Evolutionary conservation across 2,113 vertebrate species (phyloP).

Genomic region (Leiothrix lutea): DNA sequence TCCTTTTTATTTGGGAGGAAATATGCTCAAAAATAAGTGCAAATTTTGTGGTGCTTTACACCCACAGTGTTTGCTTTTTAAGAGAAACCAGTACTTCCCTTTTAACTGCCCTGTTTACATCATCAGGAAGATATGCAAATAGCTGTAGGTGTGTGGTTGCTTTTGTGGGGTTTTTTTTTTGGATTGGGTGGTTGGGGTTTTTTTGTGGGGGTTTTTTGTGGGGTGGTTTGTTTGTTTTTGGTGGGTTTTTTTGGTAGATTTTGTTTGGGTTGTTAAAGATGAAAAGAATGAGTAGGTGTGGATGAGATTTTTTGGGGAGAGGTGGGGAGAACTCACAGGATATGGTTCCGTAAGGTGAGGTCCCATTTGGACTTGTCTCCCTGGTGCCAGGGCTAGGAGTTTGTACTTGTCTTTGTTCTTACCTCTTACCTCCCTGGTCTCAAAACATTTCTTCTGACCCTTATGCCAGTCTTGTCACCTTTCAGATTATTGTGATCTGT

Average conservation of each 20-base stretch:
- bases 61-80: not conserved
- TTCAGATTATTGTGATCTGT: not conserved
- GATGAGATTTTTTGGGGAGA: not conserved
- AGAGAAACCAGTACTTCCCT: not conserved
- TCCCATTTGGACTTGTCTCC: not conserved
- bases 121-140: not conserved
- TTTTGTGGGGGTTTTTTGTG: not conserved
- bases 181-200: not conserved
- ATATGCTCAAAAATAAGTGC: not conserved
- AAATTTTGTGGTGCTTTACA: not conserved
- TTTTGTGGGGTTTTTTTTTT: not conserved
- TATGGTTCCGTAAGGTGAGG: not conserved
- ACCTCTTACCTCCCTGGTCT: not conserved
- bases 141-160: not conserved
- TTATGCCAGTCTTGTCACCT: not conserved
- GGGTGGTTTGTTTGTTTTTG: not conserved
- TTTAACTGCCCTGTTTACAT: not conserved
- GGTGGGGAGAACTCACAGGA: not conserved
- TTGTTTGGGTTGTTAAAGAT: not conserved
- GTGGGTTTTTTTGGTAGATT: not conserved
- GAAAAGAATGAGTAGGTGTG: not conserved
- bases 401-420: not conserved
- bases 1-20: not conserved
- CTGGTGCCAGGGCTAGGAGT: accelerated
- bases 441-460: not conserved